Evolutionary conservation across 2,113 vertebrate species (phyloP), one percentile per base, ranked within the genome.

Genomic region (Taurulus bubalis): DNA sequence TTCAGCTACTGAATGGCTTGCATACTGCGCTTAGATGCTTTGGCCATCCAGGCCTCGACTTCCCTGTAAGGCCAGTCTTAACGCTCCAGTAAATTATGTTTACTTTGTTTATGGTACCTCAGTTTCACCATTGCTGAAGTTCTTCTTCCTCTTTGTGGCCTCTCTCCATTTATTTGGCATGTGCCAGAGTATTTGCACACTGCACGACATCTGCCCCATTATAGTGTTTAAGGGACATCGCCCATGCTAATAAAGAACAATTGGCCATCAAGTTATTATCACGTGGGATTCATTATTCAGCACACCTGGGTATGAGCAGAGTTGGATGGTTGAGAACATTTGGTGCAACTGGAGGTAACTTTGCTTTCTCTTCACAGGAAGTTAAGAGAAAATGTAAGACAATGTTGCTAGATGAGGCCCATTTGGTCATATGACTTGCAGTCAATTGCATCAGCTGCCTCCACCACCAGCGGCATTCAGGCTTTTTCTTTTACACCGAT

Each of bases 381-480:
- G 7, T 51, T 8, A 22, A 22, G 49, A 51, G 49, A 51, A 22
- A 49, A 7, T 49, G 45, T 6, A 49, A 49, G 45, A 49, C 20
- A 22, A 51, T 22, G 20, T 51, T 22, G 49, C 45, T 51, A 2
- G 20, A 51, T 51, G 49, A 51, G 49, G 49, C 20, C 24, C 40
- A 53, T 36, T 65, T 8, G 40, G n/a, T 75, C 59, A 75, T 55
- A 69, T 79, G 83, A 84, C 38, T 65, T 24, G 40, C 18, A 38
- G 55, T 36, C 15, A 71, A 59, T 62, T 56, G 56, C 22, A 66
- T 60, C 40, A 71, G 65, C 65, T 75, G 79, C 42, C 51, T 45
- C 26, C 26, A 53, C 32, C 40, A 74, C 6, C 12, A 71, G 38
- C 62, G 12, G 47, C 10, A 42, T 71, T 51, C 30, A 26, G 26